A percentile compares a stretch with the other conserved stretches of the same genome.
These are phyloP conservation scores for Torymus aiolomorphi DNA, from an alignment of 2,888 invertebrate genomes.

Conservation along the genomic window DNA sequence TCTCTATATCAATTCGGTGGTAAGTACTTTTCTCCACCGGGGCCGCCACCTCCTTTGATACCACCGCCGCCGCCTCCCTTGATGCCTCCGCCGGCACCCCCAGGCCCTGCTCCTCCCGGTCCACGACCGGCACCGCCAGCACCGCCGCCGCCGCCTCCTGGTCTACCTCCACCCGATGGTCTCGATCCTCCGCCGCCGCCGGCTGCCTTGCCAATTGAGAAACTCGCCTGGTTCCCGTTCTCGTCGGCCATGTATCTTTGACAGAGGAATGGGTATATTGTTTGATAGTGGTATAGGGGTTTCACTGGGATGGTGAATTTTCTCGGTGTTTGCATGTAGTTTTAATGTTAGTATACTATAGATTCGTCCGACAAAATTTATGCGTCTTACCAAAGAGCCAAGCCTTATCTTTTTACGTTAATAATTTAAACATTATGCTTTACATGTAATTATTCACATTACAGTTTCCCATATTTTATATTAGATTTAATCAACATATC, in stretches of 20 bases:
- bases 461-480: no score
- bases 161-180: constrained; percentile 3
- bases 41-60: constrained; percentile 28
- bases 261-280: constrained; percentile 9
- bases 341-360: no score
- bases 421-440: no score
- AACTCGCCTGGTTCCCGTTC: constrained; percentile 72
- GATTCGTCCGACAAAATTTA: no score
- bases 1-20: constrained; percentile 61
- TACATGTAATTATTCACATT: no score
- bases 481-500: no score
- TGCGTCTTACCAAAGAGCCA: no score
- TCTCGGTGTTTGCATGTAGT: no score
- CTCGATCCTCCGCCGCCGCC: constrained; percentile 49
- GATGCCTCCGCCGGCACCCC: constrained; percentile 24
- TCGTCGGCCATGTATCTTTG: constrained; percentile 72
- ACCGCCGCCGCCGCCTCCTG: constrained; percentile 45
- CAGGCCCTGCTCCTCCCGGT: constrained; percentile 43
- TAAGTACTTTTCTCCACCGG: constrained; percentile 63
- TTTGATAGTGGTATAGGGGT: no score
- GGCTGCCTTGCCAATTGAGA: constrained; percentile 68
- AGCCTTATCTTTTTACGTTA: no score
- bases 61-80: constrained; percentile 31
- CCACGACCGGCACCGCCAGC: constrained; percentile 34
- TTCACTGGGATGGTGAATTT: no score